Base-by-base conservation (phyloP, 2,113 vertebrate species). In the Fukomys damarensis region DNA sequence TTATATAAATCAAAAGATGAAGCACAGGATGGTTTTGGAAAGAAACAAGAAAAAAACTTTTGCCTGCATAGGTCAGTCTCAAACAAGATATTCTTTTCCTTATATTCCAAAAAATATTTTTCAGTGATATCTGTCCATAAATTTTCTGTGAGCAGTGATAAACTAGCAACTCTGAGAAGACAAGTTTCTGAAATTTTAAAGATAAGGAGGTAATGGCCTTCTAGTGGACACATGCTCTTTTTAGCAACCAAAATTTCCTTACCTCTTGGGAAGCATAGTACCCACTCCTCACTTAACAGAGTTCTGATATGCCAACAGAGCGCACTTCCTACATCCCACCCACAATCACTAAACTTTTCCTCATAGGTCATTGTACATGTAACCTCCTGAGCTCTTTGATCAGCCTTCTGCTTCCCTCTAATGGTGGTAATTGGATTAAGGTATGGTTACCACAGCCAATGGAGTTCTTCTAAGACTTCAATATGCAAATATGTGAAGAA, bases 401-500 rank as follows among this genome's bases (percentile, higher is more conserved):
- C 24, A n/a, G 58, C 22, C 35, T 79, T 58, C 28, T 95, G 30
- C 2, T 49, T 12, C 24, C 52, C 2, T 96, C 43, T 46, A 58
- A 3, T 56, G n/a, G 86, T 38, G 19, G 22, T 12, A 4, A 26
- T 10, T 58, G 43, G 19, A 32, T 80, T n/a, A 74, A 90, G 4
- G 12, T 95, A n/a, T 87, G n/a, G 26, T 58, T n/a, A 81, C 22
- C 26, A 95, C 7, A 94, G 28, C 19, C 28, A 74, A 59, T 0
- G 32, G 41, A 56, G 11, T 63, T 89, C 24, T 89, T 89, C 19
- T 26, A 35, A 14, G 14, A 26, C n/a, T 92, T 76, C 61, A 63
- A 80, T 43, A 92, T 30, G 20, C 24, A 96, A 43, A 72, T 68
- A 5, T 89, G 70, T 86, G 54, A 89, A 82, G 70, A 86, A 92